phyloP scores from a whole-genome alignment of 2,113 vertebrate genomes.

The Erythrolamprus reginae region DNA sequence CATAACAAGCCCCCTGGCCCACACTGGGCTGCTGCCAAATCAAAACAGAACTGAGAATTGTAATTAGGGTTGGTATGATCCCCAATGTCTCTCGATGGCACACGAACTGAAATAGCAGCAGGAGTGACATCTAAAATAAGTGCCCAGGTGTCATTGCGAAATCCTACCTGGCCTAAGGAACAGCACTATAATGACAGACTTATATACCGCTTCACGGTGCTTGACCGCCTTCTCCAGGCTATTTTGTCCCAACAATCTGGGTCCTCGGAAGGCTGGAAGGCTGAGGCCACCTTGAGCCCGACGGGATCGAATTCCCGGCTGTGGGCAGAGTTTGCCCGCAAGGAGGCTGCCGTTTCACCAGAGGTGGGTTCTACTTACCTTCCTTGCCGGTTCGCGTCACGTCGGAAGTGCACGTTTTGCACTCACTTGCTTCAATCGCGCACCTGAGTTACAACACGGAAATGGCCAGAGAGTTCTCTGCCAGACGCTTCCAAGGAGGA shows the following conservation, averaged over 20 bases:
- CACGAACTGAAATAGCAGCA: background rate
- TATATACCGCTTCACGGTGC: background rate
- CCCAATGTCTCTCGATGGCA: background rate
- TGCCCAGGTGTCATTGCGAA: background rate
- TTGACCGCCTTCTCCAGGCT: background rate
- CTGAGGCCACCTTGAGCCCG: background rate
- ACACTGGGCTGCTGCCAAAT: background rate
- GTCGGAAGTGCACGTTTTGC: no score
- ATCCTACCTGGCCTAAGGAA: background rate
- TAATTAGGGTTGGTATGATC: background rate
- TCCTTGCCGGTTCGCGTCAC: no score
- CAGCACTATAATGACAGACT: background rate
- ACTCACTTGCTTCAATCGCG: no score
- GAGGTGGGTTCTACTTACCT: no score
- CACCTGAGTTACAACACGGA: no score
- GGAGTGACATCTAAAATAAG: background rate
- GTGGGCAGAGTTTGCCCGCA: background rate
- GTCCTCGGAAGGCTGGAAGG: background rate
- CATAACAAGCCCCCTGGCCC: no score
- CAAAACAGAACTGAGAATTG: background rate
- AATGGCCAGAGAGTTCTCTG: no score
- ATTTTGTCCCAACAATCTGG: background rate
- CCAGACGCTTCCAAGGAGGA: no score
- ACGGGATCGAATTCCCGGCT: background rate
- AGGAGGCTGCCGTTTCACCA: background rate